Percentiles rank a stretch among this genome's conserved stretches.
phyloP scores from a whole-genome alignment of 2,888 invertebrate genomes.

The Ectemnius lituratus region DNA sequence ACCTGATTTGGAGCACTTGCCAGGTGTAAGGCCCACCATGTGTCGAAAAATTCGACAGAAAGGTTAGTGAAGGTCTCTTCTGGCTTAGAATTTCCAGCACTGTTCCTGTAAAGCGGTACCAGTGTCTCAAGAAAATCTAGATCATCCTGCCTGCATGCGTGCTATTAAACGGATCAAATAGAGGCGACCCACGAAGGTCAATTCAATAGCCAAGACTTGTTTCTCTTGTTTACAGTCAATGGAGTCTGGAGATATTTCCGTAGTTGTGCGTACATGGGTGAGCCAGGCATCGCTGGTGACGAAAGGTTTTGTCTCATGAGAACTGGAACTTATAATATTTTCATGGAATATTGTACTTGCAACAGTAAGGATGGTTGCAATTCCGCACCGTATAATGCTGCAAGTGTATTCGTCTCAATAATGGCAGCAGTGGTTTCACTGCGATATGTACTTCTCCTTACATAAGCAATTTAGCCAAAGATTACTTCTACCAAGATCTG shows the following conservation, averaged over 20 bases:
- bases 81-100: no score
- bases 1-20: slow-evolving; percentile 82
- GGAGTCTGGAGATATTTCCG: slow-evolving; percentile 94
- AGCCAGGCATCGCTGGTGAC: slow-evolving; percentile 93
- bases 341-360: slow-evolving; percentile 95
- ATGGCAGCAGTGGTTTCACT: slow-evolving; percentile 45
- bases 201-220: slow-evolving; percentile 7
- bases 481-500: slow-evolving; percentile 33
- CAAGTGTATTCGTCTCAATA: slow-evolving; percentile 50
- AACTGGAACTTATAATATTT: slow-evolving; percentile 95
- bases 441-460: slow-evolving; percentile 40
- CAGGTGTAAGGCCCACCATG: slow-evolving; percentile 87
- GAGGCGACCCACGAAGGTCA: slow-evolving; percentile 1
- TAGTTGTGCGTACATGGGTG: slow-evolving; percentile 93
- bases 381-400: slow-evolving; percentile 77
- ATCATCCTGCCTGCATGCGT: background rate
- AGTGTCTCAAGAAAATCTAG: background rate
- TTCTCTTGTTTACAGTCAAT: slow-evolving; percentile 81
- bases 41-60: slow-evolving; percentile 95
- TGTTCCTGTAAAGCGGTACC: no score
- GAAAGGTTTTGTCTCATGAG: slow-evolving; percentile 94
- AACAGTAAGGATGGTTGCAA: slow-evolving; percentile 96
- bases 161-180: background rate
- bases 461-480: slow-evolving; percentile 45
- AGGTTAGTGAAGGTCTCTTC: slow-evolving; percentile 79